Conservation (phyloP, 2,113 vertebrate species). For the Campylomormyrus numenius region DNA sequence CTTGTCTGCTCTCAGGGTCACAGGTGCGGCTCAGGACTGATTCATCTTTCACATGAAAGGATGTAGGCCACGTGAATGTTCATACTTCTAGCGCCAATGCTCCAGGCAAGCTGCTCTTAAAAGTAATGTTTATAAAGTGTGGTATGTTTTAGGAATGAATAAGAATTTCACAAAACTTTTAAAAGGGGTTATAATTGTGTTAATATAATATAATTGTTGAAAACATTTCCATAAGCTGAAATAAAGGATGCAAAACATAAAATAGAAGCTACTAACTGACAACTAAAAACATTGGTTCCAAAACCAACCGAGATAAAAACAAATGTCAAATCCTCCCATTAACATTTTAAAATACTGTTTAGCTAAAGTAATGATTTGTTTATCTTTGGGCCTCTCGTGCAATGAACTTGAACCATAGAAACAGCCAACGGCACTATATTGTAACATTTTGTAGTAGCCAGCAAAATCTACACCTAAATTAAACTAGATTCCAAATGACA, state of each 20-base stretch:
- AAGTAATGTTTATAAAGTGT: neutral
- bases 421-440: neutral
- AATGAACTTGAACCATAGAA: neutral
- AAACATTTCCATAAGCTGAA: neutral
- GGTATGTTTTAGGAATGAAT: neutral
- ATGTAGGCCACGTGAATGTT: neutral
- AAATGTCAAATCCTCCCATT: neutral
- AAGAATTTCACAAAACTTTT: neutral
- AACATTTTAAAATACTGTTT: neutral
- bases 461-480: neutral
- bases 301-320: neutral
- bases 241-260: neutral
- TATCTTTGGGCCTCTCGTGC: neutral
- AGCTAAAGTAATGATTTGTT: neutral
- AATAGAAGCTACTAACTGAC: neutral
- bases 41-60: no score
- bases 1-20: no score
- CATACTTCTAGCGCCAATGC: neutral
- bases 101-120: neutral
- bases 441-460: neutral
- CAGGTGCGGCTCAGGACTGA: no score
- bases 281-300: neutral
- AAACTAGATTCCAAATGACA: neutral
- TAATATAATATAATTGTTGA: neutral
- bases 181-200: neutral